Conservation (phyloP, 2,113 vertebrate genomes). For the Lutjanus erythropterus region DNA sequence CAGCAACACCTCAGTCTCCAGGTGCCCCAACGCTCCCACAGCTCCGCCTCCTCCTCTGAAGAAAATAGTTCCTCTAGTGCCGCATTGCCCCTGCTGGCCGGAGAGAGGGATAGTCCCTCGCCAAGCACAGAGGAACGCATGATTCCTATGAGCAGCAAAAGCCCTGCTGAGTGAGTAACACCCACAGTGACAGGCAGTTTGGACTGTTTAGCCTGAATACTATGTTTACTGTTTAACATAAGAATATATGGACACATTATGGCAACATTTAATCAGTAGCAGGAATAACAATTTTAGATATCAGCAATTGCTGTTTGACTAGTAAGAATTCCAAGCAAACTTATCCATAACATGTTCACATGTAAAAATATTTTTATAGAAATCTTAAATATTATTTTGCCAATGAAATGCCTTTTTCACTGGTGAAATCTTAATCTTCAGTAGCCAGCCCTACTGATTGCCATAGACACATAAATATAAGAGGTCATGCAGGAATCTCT, state of each 20-base stretch:
- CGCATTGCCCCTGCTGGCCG: constrained; percentile 92
- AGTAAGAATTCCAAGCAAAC: too few species aligned
- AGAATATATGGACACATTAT: too few species aligned
- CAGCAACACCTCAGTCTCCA: constrained; percentile 93
- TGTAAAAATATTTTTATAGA: too few species aligned
- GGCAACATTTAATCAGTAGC: too few species aligned
- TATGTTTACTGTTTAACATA: neutral
- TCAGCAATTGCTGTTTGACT: too few species aligned
- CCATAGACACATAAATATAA: neutral
- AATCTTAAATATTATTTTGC: too few species aligned
- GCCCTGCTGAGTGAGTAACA: constrained; percentile 86
- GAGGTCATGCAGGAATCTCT: neutral
- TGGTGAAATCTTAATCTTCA: too few species aligned
- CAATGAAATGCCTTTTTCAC: too few species aligned
- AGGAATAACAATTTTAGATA: too few species aligned
- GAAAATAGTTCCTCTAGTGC: constrained; percentile 96
- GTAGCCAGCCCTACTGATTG: too few species aligned
- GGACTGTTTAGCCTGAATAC: too few species aligned
- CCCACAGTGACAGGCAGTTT: neutral
- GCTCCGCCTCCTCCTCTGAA: constrained; percentile 94
- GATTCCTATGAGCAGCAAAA: constrained; percentile 84
- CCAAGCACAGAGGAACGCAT: constrained; percentile 88
- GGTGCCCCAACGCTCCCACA: constrained; percentile 93
- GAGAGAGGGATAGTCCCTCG: constrained; percentile 91
- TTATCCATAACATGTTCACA: too few species aligned